Conservation (phyloP, 2,888 invertebrate species). For the Eudemis profundana region DNA sequence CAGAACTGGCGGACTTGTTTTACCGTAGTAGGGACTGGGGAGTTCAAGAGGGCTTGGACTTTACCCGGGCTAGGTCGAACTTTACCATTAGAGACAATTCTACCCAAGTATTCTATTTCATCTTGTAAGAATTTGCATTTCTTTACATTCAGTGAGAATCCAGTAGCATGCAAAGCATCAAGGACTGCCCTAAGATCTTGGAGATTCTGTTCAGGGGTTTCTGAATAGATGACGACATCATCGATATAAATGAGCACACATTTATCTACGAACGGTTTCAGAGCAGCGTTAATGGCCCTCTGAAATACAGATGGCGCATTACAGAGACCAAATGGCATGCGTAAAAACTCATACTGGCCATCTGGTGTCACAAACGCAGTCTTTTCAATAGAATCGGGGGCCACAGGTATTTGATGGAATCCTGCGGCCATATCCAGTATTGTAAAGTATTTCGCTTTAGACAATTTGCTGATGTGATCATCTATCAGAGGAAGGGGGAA, state of each 20-base stretch:
- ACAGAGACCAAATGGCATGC: no score
- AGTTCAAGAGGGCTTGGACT: slow-evolving; percentile 36
- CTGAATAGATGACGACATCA: slow-evolving; percentile 11
- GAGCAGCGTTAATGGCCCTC: slow-evolving; percentile 5
- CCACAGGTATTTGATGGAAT: no score
- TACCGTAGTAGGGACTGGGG: slow-evolving; percentile 39
- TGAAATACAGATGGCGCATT: no score
- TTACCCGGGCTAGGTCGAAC: slow-evolving; percentile 21
- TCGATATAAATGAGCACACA: neutral
- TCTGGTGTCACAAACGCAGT: no score
- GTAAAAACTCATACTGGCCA: no score
- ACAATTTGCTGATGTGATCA: no score
- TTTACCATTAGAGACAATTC: neutral
- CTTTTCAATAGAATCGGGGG: no score
- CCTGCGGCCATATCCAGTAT: no score
- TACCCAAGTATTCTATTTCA: neutral
- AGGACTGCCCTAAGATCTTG: neutral
- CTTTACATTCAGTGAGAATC: no score
- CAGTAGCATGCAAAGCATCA: neutral
- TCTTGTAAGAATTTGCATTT: neutral
- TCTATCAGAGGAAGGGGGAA: no score
- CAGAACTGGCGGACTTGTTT: slow-evolving; percentile 48
- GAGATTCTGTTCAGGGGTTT: neutral
- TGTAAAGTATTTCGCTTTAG: no score
- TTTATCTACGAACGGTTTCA: neutral